phyloP scores from a whole-genome alignment of 2,113 vertebrate genomes.

The Peromyscus leucopus region DNA sequence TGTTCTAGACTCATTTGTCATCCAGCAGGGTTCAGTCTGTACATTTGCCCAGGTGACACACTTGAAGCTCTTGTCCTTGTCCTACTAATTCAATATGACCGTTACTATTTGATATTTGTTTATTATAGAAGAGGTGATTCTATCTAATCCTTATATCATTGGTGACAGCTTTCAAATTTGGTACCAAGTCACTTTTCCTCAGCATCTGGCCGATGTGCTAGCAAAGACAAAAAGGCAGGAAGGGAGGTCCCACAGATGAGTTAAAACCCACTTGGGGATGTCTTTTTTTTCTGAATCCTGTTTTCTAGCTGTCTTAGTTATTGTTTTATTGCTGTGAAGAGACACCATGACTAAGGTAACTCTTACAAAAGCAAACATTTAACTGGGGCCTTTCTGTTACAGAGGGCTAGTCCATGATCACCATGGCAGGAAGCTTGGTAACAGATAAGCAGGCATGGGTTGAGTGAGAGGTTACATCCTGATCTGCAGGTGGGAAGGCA shows the following conservation, averaged over 20 bases:
- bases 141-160: not conserved
- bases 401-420: not conserved
- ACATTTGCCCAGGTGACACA: not conserved
- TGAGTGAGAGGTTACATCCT: not conserved
- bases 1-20: not conserved
- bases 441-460: not conserved
- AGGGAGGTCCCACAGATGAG: not conserved
- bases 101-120: not conserved
- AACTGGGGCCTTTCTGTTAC: not conserved
- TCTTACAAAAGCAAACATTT: not conserved
- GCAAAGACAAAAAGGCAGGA: not conserved
- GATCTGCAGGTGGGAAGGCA: not conserved
- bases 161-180: not conserved
- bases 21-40: not conserved
- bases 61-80: not conserved
- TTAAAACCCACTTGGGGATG: not conserved
- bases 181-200: not conserved
- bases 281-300: not conserved
- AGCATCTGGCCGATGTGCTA: not conserved
- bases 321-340: not conserved
- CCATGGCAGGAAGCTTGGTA: not conserved
- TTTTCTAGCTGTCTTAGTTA: not conserved
- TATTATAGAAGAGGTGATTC: not conserved
- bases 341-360: not conserved
- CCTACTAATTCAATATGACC: not conserved